phyloP scores from a whole-genome alignment of 2,888 invertebrate species.

The Sesia bembeciformis region DNA sequence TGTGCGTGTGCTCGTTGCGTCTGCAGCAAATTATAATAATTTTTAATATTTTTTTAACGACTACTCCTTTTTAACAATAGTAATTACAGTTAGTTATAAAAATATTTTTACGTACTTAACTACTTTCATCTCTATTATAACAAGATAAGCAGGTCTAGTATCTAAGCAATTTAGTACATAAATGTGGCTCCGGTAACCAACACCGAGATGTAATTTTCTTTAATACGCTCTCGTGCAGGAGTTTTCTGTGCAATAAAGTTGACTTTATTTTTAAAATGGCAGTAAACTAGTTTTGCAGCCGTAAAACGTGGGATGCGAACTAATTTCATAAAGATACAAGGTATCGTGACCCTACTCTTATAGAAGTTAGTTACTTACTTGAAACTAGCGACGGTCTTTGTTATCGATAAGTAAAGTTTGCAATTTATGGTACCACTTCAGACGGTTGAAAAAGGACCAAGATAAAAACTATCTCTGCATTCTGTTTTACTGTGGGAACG shows the following conservation, averaged over 20 bases:
- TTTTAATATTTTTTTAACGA: too few species aligned
- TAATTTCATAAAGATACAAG: conserved; percentile 4
- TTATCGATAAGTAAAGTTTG: conserved; percentile 1
- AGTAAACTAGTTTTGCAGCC: conserved; percentile 1
- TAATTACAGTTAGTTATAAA: too few species aligned
- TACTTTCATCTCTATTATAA: too few species aligned
- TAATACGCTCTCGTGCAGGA: neutral
- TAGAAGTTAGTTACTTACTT: neutral
- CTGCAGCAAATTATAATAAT: too few species aligned
- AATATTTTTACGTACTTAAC: too few species aligned
- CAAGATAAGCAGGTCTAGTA: too few species aligned
- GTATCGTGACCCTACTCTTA: neutral
- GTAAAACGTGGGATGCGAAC: conserved; percentile 1
- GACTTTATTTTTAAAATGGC: conserved; percentile 2
- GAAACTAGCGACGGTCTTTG: neutral
- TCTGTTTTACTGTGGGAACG: neutral
- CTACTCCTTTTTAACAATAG: too few species aligned
- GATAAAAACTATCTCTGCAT: neutral
- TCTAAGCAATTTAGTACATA: too few species aligned
- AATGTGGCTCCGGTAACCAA: neutral
- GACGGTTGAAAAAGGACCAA: neutral
- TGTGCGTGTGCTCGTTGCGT: too few species aligned
- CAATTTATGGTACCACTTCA: neutral
- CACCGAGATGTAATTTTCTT: neutral
- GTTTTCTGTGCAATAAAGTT: neutral